Conservation (phyloP, 1,140 invertebrate species). For the Sipha flava region DNA sequence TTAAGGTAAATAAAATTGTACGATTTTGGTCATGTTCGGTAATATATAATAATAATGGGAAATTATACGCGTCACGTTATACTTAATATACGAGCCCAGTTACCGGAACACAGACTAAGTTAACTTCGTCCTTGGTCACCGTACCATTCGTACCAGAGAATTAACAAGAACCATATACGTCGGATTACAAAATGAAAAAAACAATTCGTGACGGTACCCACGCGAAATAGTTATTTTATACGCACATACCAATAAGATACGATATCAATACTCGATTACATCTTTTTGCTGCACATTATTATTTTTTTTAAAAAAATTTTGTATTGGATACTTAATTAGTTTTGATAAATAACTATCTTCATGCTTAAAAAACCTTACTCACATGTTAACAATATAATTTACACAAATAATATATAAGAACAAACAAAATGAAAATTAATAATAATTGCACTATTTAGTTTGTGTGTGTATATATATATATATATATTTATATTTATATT, state of each 20-base stretch:
- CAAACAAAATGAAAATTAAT: too few species aligned
- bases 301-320: not conserved
- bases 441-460: too few species aligned
- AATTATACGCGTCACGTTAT: slow-evolving; percentile 4
- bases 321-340: not conserved
- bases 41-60: not conserved
- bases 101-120: not conserved
- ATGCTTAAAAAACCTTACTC: too few species aligned
- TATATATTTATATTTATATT: too few species aligned
- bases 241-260: too few species aligned
- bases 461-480: too few species aligned
- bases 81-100: not conserved
- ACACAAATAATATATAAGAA: too few species aligned
- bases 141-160: not conserved
- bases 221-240: not conserved
- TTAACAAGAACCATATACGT: not conserved
- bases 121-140: not conserved
- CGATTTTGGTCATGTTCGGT: not conserved
- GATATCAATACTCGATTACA: not conserved
- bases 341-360: not conserved
- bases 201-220: not conserved
- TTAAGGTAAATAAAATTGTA: not conserved
- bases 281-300: not conserved
- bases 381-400: too few species aligned
- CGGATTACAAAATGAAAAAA: not conserved